phyloP scores from a whole-genome alignment of 2,888 invertebrate species.

The Amorpha juglandis region DNA sequence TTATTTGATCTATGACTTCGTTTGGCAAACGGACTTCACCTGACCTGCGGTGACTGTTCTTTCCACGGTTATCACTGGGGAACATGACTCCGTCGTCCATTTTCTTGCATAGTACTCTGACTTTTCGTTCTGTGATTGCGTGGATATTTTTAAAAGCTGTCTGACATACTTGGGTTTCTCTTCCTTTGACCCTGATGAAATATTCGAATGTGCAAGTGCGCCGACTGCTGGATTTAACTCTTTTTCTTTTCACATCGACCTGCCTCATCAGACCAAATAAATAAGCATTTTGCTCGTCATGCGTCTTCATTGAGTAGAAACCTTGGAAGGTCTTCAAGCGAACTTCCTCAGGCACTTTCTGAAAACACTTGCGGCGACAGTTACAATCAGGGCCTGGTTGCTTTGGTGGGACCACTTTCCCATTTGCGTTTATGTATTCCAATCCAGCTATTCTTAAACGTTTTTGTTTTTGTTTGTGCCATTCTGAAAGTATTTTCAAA shows the following conservation, averaged over 20 bases:
- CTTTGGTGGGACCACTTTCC: constrained; percentile 82
- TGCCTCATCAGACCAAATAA: constrained; percentile 84
- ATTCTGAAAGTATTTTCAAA: constrained; percentile 66
- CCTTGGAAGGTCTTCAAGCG: constrained; percentile 82
- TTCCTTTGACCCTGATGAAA: constrained; percentile 81
- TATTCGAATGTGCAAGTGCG: constrained; percentile 84
- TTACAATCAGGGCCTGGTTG: constrained; percentile 82
- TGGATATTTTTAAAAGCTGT: constrained; percentile 85
- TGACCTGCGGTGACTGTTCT: constrained; percentile 79
- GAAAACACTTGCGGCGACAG: constrained; percentile 80
- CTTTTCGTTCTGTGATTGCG: constrained; percentile 83
- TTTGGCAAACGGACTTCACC: constrained; percentile 80
- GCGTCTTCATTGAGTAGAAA: constrained; percentile 83
- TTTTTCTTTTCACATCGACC: constrained; percentile 83
- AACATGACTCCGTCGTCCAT: constrained; percentile 85
- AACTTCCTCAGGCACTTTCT: constrained; percentile 78
- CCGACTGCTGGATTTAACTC: constrained; percentile 80
- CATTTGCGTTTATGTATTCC: constrained; percentile 83
- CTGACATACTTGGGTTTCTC: constrained; percentile 84
- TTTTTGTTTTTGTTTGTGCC: constrained; percentile 85
- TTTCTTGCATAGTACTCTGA: constrained; percentile 83
- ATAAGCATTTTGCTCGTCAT: constrained; percentile 85
- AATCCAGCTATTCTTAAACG: constrained; percentile 81
- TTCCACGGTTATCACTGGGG: constrained; percentile 83
- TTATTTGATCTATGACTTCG: constrained; percentile 79